Base-by-base conservation (phyloP, 2,113 vertebrate species). In the Microcebus murinus region DNA sequence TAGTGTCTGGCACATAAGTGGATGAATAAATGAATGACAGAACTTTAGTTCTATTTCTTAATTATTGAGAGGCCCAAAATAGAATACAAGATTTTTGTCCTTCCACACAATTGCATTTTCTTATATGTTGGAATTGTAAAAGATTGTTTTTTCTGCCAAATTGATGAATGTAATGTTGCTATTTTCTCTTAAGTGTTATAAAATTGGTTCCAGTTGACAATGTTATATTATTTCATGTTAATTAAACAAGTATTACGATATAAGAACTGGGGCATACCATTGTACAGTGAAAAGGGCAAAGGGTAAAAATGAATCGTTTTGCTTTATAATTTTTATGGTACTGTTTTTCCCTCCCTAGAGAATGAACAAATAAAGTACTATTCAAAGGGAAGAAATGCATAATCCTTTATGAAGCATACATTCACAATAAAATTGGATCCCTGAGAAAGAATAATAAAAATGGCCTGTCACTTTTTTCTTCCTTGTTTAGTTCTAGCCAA, bases 341-440 rank as follows among this genome's bases (percentile, higher is more conserved):
- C 39, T 55, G 6, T 74, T 71, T 93, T 82, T 79, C 13, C 23
- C 9, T 76, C 31, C 31, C 80, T 81, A 52, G 52, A 77, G 6
- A 92, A 81, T 77, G 79, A 86, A n/a, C 18, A 61, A 36, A 48
- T 65, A 27, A 83, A 89, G 59, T 87, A 50, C 39, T 39, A 68
- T 61, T 68, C 29, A n/a, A 52, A 68, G 68, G 74, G 13, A 71
- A 87, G 17, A 74, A 90, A 29, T 67, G 6, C 1, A 90, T 87
- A 95, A 23, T 68, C 36, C 45, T 96, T 81, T n/a, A 90, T 68
- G n/a, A 76, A 84, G 31, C 80, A 74, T n/a, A 68, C 39, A 12
- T 6, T 81, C 65, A 71, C 0, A 10, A 17, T 34, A 87, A 82
- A 82, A 90, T 23, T 48, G 6, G 27, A 57, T 67, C 68, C 9